Conservation (phyloP, 2,113 vertebrate genomes). For the Cromileptes altivelis region DNA sequence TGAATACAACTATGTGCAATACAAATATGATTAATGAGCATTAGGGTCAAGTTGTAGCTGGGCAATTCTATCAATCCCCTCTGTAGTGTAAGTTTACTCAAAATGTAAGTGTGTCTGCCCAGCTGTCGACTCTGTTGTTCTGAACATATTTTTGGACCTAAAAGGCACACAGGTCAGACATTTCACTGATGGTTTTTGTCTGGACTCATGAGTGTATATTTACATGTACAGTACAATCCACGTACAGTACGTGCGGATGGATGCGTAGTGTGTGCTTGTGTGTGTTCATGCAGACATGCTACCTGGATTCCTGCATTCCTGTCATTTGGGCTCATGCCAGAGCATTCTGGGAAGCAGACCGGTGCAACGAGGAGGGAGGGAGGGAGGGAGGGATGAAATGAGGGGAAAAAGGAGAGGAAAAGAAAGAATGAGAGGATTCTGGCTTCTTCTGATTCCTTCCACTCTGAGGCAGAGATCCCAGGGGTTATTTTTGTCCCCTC, state of each 20-base stretch:
- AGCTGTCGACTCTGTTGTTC: not conserved
- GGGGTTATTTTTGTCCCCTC: conserved; percentile 63
- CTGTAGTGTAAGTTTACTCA: not conserved
- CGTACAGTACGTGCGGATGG: conserved; percentile 17
- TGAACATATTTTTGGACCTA: conserved; percentile 9
- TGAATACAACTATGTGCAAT: too few relatives aligned
- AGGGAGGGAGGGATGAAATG: conserved; percentile 52
- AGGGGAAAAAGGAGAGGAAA: conserved; percentile 37
- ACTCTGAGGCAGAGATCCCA: conserved; percentile 50
- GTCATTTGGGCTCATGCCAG: conserved; percentile 72
- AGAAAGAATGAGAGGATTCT: conserved; percentile 54
- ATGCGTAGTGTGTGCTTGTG: conserved; percentile 32
- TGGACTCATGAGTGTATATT: conserved; percentile 25
- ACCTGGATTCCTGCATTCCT: conserved; percentile 84
- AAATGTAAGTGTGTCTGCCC: not conserved
- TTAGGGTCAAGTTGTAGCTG: not conserved
- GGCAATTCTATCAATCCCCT: not conserved
- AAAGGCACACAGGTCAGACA: conserved; percentile 18
- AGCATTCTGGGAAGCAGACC: conserved; percentile 66
- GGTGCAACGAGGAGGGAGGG: conserved; percentile 42
- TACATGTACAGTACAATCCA: conserved; percentile 27
- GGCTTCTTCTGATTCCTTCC: conserved; percentile 60
- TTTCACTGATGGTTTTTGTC: conserved; percentile 35
- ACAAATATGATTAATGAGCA: too few relatives aligned
- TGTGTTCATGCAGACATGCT: conserved; percentile 60